Percentiles rank a stretch among this genome's conserved stretches.
Evolutionary conservation across 2,888 invertebrate genomes (phyloP).

Genomic region (Parelbella ahira): DNA sequence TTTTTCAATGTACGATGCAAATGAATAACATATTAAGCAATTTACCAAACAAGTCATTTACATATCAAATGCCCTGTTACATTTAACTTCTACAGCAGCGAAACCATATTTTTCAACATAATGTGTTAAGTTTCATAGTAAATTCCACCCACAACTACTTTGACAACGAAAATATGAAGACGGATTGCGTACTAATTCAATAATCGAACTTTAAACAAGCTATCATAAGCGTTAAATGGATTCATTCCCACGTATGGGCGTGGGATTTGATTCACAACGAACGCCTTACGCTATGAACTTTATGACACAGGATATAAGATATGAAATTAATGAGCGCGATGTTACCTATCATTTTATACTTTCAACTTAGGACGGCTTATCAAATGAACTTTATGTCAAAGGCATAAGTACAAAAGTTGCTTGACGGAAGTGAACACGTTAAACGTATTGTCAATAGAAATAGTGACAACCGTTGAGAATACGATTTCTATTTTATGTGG

Average conservation of each 20-base stretch:
- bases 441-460: too few species aligned
- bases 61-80: too few species aligned
- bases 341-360: too few species aligned
- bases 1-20: too few species aligned
- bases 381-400: too few species aligned
- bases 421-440: too few species aligned
- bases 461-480: slow-evolving; percentile 13
- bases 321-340: too few species aligned
- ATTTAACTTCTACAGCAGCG: too few species aligned
- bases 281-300: neutral
- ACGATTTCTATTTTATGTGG: slow-evolving; percentile 14
- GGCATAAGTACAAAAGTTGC: too few species aligned
- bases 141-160: slow-evolving; percentile 8
- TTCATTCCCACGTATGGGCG: slow-evolving; percentile 5
- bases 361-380: too few species aligned
- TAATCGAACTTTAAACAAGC: slow-evolving; percentile 17
- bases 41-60: too few species aligned
- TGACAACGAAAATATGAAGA: slow-evolving; percentile 12
- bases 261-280: neutral
- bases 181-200: slow-evolving; percentile 25
- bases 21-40: too few species aligned
- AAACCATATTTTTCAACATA: slow-evolving; percentile 10
- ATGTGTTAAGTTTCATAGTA: slow-evolving; percentile 7
- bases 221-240: slow-evolving; percentile 13
- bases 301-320: neutral